Percentiles rank a stretch among this genome's conserved stretches.
Conservation (phyloP, 1,140 invertebrate genomes). For the Parasteatoda tepidariorum region DNA sequence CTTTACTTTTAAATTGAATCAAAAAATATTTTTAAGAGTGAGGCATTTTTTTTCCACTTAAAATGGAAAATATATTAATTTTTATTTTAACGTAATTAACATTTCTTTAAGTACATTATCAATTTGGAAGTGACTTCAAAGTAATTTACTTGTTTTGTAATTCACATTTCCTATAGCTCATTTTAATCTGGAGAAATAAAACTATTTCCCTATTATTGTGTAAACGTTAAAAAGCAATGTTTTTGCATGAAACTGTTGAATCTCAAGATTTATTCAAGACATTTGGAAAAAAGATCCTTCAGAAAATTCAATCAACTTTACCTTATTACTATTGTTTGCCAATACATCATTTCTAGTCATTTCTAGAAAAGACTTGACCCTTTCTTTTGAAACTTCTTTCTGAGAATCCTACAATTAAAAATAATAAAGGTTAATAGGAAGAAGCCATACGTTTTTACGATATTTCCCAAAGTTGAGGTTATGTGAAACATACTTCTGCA, state of each 20-base stretch:
- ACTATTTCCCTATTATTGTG: no score
- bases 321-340: conserved; percentile 61
- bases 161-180: no score
- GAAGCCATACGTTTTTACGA: neutral
- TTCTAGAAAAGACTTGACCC: conserved; percentile 89
- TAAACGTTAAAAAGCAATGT: neutral
- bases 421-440: neutral
- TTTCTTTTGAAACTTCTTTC: conserved; percentile 79
- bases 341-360: conserved; percentile 75
- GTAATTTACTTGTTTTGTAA: no score
- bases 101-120: no score
- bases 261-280: neutral
- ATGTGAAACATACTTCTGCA: neutral
- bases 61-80: no score
- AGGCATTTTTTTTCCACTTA: no score
- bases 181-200: no score
- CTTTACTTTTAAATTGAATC: no score
- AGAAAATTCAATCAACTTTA: conserved; percentile 44
- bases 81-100: no score
- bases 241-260: neutral
- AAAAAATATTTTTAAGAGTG: no score
- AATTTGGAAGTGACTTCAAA: no score
- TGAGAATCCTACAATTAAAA: conserved; percentile 64
- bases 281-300: neutral
- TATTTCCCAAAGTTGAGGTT: neutral